A percentile compares a stretch with the other conserved stretches of the same genome.
Conservation (phyloP, 2,888 invertebrate species). For the Acanthoscelides obtectus region DNA sequence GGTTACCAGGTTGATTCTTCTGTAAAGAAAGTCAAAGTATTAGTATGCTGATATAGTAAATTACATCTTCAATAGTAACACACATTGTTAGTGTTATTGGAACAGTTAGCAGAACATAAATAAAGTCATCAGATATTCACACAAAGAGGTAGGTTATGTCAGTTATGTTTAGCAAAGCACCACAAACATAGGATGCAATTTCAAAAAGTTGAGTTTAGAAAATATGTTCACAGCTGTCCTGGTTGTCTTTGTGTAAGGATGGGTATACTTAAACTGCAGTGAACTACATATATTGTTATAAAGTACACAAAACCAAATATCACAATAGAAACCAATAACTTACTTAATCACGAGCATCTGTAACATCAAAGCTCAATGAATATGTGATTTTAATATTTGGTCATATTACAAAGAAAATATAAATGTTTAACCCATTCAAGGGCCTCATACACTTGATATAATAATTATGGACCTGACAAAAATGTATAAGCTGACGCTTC, state of each 20-base stretch:
- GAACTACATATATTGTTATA: too few relatives aligned
- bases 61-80: neutral
- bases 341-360: constrained; percentile 20
- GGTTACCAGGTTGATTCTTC: constrained; percentile 18
- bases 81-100: too few relatives aligned
- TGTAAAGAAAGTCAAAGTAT: constrained; percentile 21
- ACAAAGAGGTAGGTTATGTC: too few relatives aligned
- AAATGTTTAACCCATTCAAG: too few relatives aligned
- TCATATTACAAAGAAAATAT: neutral
- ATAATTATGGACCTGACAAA: too few relatives aligned
- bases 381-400: neutral
- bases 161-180: too few relatives aligned
- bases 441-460: too few relatives aligned
- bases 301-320: neutral
- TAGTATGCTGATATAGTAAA: neutral
- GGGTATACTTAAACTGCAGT: neutral
- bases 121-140: too few relatives aligned
- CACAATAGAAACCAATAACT: constrained; percentile 10
- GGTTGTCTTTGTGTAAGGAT: neutral
- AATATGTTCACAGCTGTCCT: too few relatives aligned
- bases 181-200: too few relatives aligned
- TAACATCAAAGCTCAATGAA: constrained; percentile 3
- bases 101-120: too few relatives aligned
- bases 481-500: too few relatives aligned
- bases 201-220: neutral